Conservation (phyloP, 2,888 invertebrate genomes). For the Torymus texanus region DNA sequence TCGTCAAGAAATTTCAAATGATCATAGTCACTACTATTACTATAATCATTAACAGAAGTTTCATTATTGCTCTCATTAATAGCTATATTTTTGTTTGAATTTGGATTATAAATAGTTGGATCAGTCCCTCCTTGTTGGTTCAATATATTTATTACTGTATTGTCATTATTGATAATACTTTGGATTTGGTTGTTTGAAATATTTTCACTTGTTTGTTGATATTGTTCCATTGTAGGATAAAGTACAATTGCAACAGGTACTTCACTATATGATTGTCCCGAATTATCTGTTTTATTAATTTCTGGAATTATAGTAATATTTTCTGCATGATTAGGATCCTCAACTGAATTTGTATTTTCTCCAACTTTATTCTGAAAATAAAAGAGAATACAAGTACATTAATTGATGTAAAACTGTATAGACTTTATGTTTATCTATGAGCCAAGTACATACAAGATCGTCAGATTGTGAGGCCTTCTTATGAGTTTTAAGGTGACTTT, state of each 20-base stretch:
- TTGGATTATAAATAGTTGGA: constrained; percentile 25
- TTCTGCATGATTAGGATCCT: constrained; percentile 36
- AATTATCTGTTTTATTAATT: constrained; percentile 41
- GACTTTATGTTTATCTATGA: neutral
- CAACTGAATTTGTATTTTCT: constrained; percentile 38
- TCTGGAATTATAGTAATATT: constrained; percentile 42
- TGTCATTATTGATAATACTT: constrained; percentile 46
- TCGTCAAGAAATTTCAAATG: constrained; percentile 53
- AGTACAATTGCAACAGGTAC: constrained; percentile 55
- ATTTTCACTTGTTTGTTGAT: constrained; percentile 34
- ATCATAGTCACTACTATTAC: constrained; percentile 39
- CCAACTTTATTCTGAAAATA: constrained; percentile 42
- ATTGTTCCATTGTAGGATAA: constrained; percentile 51
- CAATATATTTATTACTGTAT: constrained; percentile 48
- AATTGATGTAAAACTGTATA: neutral
- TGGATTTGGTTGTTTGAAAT: constrained; percentile 42
- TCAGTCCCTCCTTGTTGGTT: constrained; percentile 30
- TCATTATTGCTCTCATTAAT: constrained; percentile 28
- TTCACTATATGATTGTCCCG: constrained; percentile 36
- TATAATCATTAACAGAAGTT: constrained; percentile 26
- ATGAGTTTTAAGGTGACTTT: constrained; percentile 87
- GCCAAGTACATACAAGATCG: constrained; percentile 62
- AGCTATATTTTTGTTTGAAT: constrained; percentile 27
- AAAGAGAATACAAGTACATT: neutral
- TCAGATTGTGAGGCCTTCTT: constrained; percentile 73